Evolutionary conservation across 2,113 vertebrate species (phyloP).

Genomic region (Rana temporaria): DNA sequence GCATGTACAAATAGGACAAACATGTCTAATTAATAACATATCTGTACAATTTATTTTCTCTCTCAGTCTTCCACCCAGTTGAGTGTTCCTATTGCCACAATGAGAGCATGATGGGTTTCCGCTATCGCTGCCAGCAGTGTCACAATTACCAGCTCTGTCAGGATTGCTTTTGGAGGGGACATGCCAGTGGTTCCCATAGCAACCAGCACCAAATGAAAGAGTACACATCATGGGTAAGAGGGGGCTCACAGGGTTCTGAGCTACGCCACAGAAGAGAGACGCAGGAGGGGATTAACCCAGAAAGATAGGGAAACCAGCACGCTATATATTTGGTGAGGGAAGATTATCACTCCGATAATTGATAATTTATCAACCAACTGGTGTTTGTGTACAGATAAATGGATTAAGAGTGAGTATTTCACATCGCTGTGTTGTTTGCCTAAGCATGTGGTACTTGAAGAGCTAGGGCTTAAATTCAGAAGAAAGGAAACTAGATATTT

Average conservation of each 20-base stretch:
- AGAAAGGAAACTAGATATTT: too few species aligned
- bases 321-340: not conserved
- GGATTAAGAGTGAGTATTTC: slow-evolving; percentile 12
- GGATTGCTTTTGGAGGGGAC: slow-evolving; percentile 99
- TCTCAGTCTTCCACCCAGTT: slow-evolving; percentile 96
- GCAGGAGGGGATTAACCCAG: slow-evolving; percentile 4
- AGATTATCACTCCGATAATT: not conserved
- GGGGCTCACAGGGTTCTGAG: slow-evolving; percentile 52
- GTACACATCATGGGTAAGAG: slow-evolving; percentile 98
- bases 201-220: slow-evolving; percentile 99
- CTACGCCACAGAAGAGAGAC: slow-evolving; percentile 13
- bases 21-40: not conserved
- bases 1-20: too few species aligned
- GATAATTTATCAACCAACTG: not conserved
- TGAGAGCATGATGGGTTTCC: slow-evolving; percentile 99
- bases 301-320: not conserved
- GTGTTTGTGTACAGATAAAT: not conserved
- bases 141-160: slow-evolving; percentile 99
- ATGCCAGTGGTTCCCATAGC: slow-evolving; percentile 97
- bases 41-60: slow-evolving; percentile 33
- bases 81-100: slow-evolving; percentile 98
- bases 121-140: slow-evolving; percentile 99
- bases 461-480: not conserved
- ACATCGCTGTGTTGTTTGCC: too few species aligned
- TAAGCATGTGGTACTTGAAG: not conserved